phyloP scores from a whole-genome alignment of 1,140 invertebrate genomes.

The Calephelis nemesis region DNA sequence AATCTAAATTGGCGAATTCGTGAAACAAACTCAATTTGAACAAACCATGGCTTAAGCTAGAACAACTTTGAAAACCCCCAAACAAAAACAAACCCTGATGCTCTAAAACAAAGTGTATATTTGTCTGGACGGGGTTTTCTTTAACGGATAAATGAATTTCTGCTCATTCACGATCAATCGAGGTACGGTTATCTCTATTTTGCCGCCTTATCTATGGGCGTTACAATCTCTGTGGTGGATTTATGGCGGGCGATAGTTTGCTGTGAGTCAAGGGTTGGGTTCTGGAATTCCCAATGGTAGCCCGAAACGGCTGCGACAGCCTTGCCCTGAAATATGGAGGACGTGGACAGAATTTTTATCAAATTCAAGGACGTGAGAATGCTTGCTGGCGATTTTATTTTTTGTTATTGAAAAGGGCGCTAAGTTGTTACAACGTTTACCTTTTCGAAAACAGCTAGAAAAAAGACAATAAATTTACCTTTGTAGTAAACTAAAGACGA shows the following conservation, averaged over 20 bases:
- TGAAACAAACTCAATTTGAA: conserved; percentile 36
- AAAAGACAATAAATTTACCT: too few species aligned
- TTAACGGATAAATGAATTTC: conserved; percentile 46
- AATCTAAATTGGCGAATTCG: conserved; percentile 33
- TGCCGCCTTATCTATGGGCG: conserved; percentile 47
- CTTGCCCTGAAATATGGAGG: conserved; percentile 27
- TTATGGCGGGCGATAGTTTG: conserved; percentile 38
- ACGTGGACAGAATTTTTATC: conserved; percentile 20
- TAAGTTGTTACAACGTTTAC: too few species aligned
- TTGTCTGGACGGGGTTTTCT: neutral
- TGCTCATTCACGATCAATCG: conserved; percentile 50
- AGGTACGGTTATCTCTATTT: conserved; percentile 46
- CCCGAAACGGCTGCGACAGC: conserved; percentile 27
- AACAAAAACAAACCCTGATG: conserved; percentile 21
- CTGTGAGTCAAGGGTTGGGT: conserved; percentile 30
- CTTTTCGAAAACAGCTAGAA: too few species aligned
- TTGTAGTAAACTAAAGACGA: too few species aligned
- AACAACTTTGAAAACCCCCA: neutral
- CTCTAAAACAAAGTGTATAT: conserved; percentile 22
- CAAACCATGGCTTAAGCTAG: conserved; percentile 39
- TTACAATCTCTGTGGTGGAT: conserved; percentile 44
- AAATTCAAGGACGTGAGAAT: neutral
- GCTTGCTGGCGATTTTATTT: too few species aligned
- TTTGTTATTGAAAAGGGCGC: too few species aligned
- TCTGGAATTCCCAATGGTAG: conserved; percentile 18